phyloP scores from a whole-genome alignment of 2,113 vertebrate genomes.

The Eleginops maclovinus region DNA sequence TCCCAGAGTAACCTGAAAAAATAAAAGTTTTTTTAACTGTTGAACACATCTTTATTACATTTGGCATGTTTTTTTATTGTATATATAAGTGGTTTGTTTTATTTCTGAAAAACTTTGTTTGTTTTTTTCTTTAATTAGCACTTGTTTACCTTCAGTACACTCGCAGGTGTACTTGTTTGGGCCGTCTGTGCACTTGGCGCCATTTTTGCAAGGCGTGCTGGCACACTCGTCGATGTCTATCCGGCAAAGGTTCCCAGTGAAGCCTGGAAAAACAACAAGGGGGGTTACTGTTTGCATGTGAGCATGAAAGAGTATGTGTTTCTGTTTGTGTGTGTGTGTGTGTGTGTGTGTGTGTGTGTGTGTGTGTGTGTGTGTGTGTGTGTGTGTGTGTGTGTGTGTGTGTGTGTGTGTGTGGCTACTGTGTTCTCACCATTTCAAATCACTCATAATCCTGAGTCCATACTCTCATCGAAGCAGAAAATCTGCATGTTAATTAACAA shows the following conservation, averaged over 20 bases:
- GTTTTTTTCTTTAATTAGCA: background rate
- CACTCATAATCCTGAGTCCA: conserved; percentile 50
- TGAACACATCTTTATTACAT: background rate
- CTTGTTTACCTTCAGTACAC: conserved; percentile 91
- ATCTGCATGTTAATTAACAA: conserved; percentile 77
- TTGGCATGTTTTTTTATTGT: background rate
- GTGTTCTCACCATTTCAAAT: conserved; percentile 69
- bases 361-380: background rate
- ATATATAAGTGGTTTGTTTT: background rate
- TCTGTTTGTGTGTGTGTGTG: conserved; percentile 8
- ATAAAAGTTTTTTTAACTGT: background rate
- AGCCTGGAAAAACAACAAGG: conserved; percentile 84
- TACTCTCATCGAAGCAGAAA: conserved; percentile 62
- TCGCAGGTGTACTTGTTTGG: conserved; percentile 94
- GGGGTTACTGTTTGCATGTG: conserved; percentile 39
- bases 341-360: conserved; percentile 17
- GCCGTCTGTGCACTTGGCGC: conserved; percentile 92
- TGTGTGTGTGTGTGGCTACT: conserved; percentile 47
- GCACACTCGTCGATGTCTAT: conserved; percentile 94
- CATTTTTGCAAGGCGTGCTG: conserved; percentile 95
- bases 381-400: conserved; percentile 38
- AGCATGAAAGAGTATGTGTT: conserved; percentile 19
- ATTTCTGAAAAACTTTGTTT: too few species aligned
- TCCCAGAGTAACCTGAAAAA: conserved; percentile 87
- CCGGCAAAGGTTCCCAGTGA: conserved; percentile 91